Evolutionary conservation across 2,797 vertebrate species (phyloP), one percentile per base, ranked within the genome.

Genomic region (Siniperca obscura): DNA sequence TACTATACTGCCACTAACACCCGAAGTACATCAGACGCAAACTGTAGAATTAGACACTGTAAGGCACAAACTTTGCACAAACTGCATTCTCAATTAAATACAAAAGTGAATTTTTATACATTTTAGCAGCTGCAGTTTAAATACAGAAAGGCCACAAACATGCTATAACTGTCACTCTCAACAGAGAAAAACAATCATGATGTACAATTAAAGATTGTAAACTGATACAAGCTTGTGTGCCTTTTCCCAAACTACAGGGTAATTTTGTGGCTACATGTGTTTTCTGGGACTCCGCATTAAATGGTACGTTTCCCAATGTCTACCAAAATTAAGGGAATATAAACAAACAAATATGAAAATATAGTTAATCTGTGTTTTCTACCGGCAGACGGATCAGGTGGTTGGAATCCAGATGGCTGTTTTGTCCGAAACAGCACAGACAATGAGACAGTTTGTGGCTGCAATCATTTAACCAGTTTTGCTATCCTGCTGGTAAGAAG

Each of bases 401-500:
- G 97, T 72, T 99, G 98, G 98, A 96, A 95, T 66, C n/a, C 90
- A 0, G 78, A 93, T 7, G 98, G 98, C 3, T 99, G 98, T 76
- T 77, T 4, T 7, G 91, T 97, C 68, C 90, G 75, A 84, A 96
- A 95, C 84, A 95, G 80, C 30, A 96, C 92, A 57, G 84, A 91
- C 60, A 94, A 95, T 59, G 94, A 96, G 90, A 99, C 97, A 0
- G 72, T 95, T 61, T 99, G 98, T 82, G 95, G 93, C 81, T 99
- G 98, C 90, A 97, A 96, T 88, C 98, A 99, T 89, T 97, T 99
- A 57, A 99, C 98, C 74, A 98, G 97, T 86, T 99, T 99, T 84
- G 97, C 95, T 1, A 95, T 99, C 88, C 94, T 99, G 71, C 93
- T 99, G 95, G 98, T 99, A 92, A 96, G 91, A 82, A 46, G 3